A percentile compares a stretch with the other conserved stretches of the same genome.
These are phyloP conservation scores for Zele albiditarsus DNA, from an alignment of 2,888 invertebrate genomes.

Conservation along the genomic window DNA sequence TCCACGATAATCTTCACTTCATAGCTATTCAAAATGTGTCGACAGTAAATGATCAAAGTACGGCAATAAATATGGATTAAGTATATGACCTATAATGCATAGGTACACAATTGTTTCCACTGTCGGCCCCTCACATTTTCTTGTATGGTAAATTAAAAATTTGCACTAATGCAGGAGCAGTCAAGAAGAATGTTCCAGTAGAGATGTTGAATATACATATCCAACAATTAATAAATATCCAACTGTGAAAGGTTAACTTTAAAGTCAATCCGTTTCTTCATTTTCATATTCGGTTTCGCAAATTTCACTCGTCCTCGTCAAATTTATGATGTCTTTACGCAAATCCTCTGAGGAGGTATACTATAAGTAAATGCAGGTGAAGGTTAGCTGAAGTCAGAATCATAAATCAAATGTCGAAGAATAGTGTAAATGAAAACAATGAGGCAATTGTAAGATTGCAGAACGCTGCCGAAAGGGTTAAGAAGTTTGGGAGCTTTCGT, in stretches of 20 bases:
- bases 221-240: not conserved
- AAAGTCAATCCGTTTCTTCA: constrained; percentile 41
- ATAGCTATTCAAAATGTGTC: not conserved
- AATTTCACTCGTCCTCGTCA: constrained; percentile 54
- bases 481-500: constrained; percentile 20
- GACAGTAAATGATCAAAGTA: constrained; percentile 31
- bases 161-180: not conserved
- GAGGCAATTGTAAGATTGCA: constrained; percentile 46
- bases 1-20: not conserved
- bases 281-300: constrained; percentile 48
- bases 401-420: constrained; percentile 14
- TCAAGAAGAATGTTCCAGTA: not conserved
- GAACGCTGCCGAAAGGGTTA: constrained; percentile 50
- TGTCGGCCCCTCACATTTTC: not conserved
- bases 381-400: constrained; percentile 50
- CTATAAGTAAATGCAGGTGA: constrained; percentile 28
- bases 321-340: constrained; percentile 65
- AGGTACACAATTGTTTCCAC: constrained; percentile 1
- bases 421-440: constrained; percentile 52
- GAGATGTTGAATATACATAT: not conserved
- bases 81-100: constrained; percentile 28
- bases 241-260: not conserved
- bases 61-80: constrained; percentile 47
- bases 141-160: not conserved
- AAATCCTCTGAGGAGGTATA: constrained; percentile 52